Evolutionary conservation across 2,113 vertebrate species (phyloP).

Genomic region (Vulpes ferrilata): DNA sequence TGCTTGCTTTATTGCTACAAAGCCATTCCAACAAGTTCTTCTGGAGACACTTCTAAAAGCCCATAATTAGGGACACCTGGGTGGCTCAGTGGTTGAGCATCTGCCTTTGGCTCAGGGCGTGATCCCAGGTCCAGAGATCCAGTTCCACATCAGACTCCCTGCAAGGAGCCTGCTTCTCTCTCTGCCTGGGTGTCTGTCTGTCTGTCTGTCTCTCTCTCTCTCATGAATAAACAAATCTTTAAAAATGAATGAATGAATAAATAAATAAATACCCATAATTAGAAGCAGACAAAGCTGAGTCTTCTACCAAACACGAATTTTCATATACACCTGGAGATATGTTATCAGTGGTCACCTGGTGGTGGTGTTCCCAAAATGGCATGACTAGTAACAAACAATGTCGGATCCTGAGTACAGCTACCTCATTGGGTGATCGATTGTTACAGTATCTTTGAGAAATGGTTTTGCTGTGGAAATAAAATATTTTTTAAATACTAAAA

Average conservation of each 20-base stretch:
- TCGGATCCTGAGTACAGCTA: neutral
- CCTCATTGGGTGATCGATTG: neutral
- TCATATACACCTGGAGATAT: neutral
- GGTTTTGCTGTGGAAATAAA: neutral
- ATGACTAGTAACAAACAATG: neutral
- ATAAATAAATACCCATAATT: neutral
- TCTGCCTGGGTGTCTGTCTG: no score
- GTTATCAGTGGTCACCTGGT: neutral
- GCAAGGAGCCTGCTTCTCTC: no score
- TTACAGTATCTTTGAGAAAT: neutral
- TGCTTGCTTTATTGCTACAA: neutral
- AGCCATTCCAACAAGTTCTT: neutral
- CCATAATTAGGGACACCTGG: neutral
- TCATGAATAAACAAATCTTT: no score
- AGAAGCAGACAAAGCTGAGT: neutral
- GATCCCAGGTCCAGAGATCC: no score
- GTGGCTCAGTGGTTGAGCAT: no score
- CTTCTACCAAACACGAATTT: neutral
- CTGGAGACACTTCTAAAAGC: constrained; percentile 1
- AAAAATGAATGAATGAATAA: no score
- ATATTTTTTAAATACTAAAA: neutral
- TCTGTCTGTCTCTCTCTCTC: no score
- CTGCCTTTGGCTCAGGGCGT: no score
- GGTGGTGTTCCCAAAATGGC: neutral
- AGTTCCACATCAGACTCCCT: no score